Conservation (phyloP, 1,140 invertebrate genomes). For the silkworm (Bombyx mori) region ASM3026992v2 NC_085110.1:17547501-17548000, state of each 20-base stretch:
- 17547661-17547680: slow-evolving; percentile 96
- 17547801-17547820: slow-evolving; percentile 35
- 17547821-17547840: slow-evolving; percentile 53
- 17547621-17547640: slow-evolving; percentile 98
- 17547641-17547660: slow-evolving; percentile 98
- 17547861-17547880: slow-evolving; percentile 51
- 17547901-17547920: slow-evolving; percentile 51
- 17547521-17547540: no score
- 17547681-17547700: slow-evolving; percentile 93
- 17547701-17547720: slow-evolving; percentile 81
- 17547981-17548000: slow-evolving; percentile 99
- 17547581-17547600: slow-evolving; percentile 85
- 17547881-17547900: slow-evolving; percentile 36
- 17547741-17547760: neutral
- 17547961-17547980: slow-evolving; percentile 97
- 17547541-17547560: no score
- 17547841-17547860: slow-evolving; percentile 63
- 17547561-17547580: no score
- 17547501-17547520: no score
- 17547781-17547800: neutral
- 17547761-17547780: neutral
- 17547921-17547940: slow-evolving; percentile 94
- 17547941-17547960: slow-evolving; percentile 96
- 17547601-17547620: slow-evolving; percentile 98
- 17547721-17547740: slow-evolving; percentile 16